Base-by-base conservation (phyloP, 2,797 vertebrate genomes). In the Smutsia gigantea region DNA sequence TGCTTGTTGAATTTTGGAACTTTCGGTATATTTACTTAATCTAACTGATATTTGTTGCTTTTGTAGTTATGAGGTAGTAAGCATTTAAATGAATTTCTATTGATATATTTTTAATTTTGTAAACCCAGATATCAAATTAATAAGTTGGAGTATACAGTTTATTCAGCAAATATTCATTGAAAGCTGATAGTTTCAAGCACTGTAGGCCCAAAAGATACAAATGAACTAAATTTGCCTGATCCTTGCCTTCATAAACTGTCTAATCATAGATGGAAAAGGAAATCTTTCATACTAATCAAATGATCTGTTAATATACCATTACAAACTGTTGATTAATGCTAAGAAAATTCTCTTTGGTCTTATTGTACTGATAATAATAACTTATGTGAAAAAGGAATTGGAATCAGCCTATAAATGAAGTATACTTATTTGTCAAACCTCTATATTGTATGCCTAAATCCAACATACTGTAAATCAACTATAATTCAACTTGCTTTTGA, bases 1-100 rank as follows among this genome's bases (percentile, higher is more conserved):
- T 77, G 77, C 27, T 59, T 87, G 49, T 71, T 93, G n/a, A 90
- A 46, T 77, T 93, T 91, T 87, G n/a, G 29, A 78, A 66, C 21
- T 71, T 71, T 96, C 27, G 57, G 71, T 5, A 42, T 93, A 21
- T 53, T 55, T 72, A 64, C 29, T 55, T 66, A 64, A 55, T 39
- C 17, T 87, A 72, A 69, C 14, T 81, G 31, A 5, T 46, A n/a
- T 53, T 89, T 82, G 53, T 77, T 90, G 17, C 15, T 82, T 51
- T 87, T 23, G 21, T 68, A 61, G 13, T 94, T 92, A 61, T n/a
- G 19, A 72, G 21, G 64, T 87, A 82, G 49, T 63, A 86, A 82
- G 39, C 25, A 79, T 63, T 74, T 92, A 78, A 92, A 37, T 92
- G 46, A 89, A 61, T 74, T 77, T 90, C 13, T 94, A 0, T 59